phyloP scores from a whole-genome alignment of 2,888 invertebrate genomes.

The Suillia variegata region DNA sequence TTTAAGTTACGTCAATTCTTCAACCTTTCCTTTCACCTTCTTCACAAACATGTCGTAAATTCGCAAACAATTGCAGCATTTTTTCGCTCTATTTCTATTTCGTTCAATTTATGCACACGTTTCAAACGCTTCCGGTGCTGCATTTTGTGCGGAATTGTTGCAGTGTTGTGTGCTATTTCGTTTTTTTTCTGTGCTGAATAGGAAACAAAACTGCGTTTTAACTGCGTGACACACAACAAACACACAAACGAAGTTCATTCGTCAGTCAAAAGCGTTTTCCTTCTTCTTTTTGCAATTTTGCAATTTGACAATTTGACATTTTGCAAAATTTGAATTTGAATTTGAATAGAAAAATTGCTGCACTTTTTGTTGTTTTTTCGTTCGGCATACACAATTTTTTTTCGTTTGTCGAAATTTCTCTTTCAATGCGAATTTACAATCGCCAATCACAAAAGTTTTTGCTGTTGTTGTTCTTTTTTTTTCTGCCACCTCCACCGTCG shows the following conservation, averaged over 20 bases:
- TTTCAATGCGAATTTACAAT: not conserved
- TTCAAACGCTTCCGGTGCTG: not conserved
- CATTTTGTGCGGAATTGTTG: too few species aligned
- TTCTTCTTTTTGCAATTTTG: not conserved
- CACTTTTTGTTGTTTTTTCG: slow-evolving; percentile 19
- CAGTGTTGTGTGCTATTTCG: too few species aligned
- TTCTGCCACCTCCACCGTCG: too few species aligned
- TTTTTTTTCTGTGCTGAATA: not conserved
- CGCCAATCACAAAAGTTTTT: not conserved
- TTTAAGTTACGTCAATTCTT: too few species aligned
- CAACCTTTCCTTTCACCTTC: too few species aligned
- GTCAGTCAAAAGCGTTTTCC: not conserved
- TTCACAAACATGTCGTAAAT: too few species aligned
- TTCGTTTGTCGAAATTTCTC: not conserved
- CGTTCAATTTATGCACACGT: too few species aligned
- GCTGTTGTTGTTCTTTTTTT: too few species aligned
- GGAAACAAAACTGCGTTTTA: not conserved
- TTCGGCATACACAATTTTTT: too few species aligned
- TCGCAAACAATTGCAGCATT: not conserved
- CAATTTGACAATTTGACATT: too few species aligned
- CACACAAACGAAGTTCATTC: too few species aligned
- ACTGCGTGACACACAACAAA: not conserved
- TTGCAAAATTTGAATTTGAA: slow-evolving; percentile 42
- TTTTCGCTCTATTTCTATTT: too few species aligned
- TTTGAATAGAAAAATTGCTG: slow-evolving; percentile 50